Evolutionary conservation across 2,888 invertebrate genomes (phyloP).

Genomic region (Machimus rusticus): DNA sequence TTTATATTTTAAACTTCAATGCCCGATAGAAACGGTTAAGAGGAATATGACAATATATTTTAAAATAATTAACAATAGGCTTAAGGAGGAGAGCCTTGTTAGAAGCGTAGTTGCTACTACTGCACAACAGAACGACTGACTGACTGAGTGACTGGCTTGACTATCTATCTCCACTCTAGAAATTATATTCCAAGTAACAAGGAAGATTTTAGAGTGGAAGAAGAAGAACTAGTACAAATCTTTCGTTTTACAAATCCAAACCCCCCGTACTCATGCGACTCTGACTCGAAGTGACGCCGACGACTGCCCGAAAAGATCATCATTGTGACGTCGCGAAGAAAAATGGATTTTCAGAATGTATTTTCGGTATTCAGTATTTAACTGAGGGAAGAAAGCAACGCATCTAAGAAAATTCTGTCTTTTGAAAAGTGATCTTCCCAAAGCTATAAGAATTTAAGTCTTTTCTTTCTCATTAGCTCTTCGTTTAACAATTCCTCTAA

Average conservation of each 20-base stretch:
- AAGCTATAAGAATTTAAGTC: not conserved
- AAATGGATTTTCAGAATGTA: conserved; percentile 2
- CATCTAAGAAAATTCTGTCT: not conserved
- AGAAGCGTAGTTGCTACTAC: conserved; percentile 25
- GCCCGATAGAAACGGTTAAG: not conserved
- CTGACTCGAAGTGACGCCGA: not conserved
- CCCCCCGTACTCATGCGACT: not conserved
- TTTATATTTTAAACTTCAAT: not conserved
- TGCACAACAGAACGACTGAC: conserved; percentile 46
- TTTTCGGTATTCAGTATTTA: not conserved
- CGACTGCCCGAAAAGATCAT: not conserved
- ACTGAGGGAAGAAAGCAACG: not conserved
- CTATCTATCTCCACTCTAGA: conserved; percentile 42
- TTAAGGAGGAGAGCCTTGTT: not conserved
- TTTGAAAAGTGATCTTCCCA: not conserved
- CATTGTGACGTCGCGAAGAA: conserved; percentile 7
- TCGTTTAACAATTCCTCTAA: not conserved
- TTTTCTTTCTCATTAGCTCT: not conserved
- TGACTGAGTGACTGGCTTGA: conserved; percentile 24
- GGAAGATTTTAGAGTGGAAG: conserved; percentile 20
- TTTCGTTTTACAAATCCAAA: not conserved
- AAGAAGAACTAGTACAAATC: not conserved
- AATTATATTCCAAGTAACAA: conserved; percentile 32
- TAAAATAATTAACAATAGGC: not conserved
- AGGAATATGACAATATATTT: not conserved